Base-by-base conservation (phyloP, 1,140 invertebrate genomes). In the Magallana gigas region DNA sequence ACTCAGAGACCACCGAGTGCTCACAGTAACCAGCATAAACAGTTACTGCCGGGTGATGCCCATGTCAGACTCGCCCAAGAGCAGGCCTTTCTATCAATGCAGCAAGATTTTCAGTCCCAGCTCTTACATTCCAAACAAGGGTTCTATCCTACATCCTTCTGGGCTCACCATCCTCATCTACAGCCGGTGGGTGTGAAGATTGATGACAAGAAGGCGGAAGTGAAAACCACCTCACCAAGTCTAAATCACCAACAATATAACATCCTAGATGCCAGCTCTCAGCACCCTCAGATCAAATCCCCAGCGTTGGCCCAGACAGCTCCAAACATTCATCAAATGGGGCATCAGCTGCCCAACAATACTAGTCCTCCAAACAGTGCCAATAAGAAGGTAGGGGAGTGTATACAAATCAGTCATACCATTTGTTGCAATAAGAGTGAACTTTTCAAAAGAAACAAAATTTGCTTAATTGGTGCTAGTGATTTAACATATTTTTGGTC, bases 271-370 rank as follows among this genome's bases (percentile, higher is more conserved):
- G 85, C 83, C 56, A 86, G 89, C 88, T 90, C 89, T 18, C 90
- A 88, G 8, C 89, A 90, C 71, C 91, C 91, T n/a, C 90, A 89
- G 56, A 90, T 87, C 12, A 90, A 90, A 84, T 91, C 91, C 8
- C 91, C 91, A 59, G 90, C 91, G n/a, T 82, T 91, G 23, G 91
- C 91, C 16, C 91, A 91, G 76, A 91, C 90, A 12, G 91, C 91
- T 62, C 91, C 91, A 6, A 91, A 89, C 71, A 86, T 86, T 57
- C 83, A 71, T 68, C 85, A 84, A 57, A 89, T 90, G 88, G 87
- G 84, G 16, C 87, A 76, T 29, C 68, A 76, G 11, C 80, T 36
- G 56, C 5, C 58, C 16, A 82, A 58, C 18, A 76, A 62, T 11
- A 57, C 84, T 1, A 85, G 84, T 85, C 68, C 23, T 11, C 18